Conservation (phyloP, 2,888 invertebrate species). For the Nephrocerus scutellatus region DNA sequence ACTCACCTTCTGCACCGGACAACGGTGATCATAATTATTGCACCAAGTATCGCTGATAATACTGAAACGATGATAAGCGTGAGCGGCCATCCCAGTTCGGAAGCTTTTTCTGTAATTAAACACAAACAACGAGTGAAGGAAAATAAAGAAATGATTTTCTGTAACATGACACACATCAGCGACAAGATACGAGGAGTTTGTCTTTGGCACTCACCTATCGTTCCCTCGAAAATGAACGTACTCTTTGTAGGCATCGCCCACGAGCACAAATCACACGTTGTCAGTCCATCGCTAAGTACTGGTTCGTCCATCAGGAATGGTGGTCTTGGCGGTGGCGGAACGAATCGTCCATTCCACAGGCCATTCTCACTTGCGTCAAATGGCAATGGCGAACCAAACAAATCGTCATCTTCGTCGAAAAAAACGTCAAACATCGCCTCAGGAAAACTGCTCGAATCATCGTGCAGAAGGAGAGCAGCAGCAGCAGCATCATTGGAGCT, state of each 20-base stretch:
- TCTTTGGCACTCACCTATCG: conserved; percentile 55
- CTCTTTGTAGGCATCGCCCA: conserved; percentile 61
- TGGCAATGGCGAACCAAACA: conserved; percentile 47
- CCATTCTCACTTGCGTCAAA: conserved; percentile 48
- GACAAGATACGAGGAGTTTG: too few species aligned
- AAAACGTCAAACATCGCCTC: conserved; percentile 44
- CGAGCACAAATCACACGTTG: conserved; percentile 66
- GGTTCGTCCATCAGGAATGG: conserved; percentile 58
- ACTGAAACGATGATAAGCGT: conserved; percentile 64
- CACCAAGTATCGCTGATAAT: conserved; percentile 62
- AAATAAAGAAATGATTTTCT: conserved; percentile 5
- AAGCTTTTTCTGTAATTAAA: conserved; percentile 47
- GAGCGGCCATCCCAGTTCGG: conserved; percentile 62
- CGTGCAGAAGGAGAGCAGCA: too few species aligned
- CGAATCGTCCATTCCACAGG: conserved; percentile 50
- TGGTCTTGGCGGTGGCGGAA: conserved; percentile 62
- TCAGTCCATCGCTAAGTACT: conserved; percentile 58
- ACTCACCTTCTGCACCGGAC: conserved; percentile 61
- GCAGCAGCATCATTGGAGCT: conserved; percentile 43
- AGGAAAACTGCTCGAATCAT: conserved; percentile 38
- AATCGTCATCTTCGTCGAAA: conserved; percentile 44
- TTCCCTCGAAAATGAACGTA: conserved; percentile 53
- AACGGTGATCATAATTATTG: conserved; percentile 64
- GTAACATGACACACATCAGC: too few species aligned
- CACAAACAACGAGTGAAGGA: conserved; percentile 3